phyloP scores from a whole-genome alignment of 2,888 invertebrate genomes.

The Anagyrus pseudococci region DNA sequence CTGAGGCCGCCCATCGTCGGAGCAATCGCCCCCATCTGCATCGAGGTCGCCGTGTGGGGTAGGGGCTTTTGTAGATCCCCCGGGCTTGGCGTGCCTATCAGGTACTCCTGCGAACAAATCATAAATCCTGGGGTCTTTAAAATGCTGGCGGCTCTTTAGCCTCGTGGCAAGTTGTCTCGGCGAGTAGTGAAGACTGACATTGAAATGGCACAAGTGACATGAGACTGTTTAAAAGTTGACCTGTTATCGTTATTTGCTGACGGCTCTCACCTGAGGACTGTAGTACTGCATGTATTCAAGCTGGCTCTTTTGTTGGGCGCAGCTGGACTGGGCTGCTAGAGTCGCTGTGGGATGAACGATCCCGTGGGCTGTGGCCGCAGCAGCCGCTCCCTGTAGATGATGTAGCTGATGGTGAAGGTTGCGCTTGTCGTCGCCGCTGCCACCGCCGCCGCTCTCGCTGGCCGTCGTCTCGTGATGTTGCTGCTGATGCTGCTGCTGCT shows the following conservation, averaged over 20 bases:
- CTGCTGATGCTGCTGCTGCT: slow-evolving; percentile 36
- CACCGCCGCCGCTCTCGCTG: slow-evolving; percentile 51
- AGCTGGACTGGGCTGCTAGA: slow-evolving; percentile 53
- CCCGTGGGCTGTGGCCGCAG: slow-evolving; percentile 49
- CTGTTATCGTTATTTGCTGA: too few relatives aligned
- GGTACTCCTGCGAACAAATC: slow-evolving; percentile 55
- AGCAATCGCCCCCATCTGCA: slow-evolving; percentile 61
- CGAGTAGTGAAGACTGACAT: too few relatives aligned
- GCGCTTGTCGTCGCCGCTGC: slow-evolving; percentile 57
- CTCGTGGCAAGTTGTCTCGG: too few relatives aligned
- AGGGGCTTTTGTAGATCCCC: slow-evolving; percentile 58
- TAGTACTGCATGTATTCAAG: slow-evolving; percentile 61
- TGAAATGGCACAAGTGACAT: too few relatives aligned
- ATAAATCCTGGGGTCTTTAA: too few relatives aligned
- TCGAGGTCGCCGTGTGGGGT: slow-evolving; percentile 59
- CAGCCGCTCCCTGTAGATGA: slow-evolving; percentile 47
- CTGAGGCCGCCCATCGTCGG: slow-evolving; percentile 58
- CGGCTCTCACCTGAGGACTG: slow-evolving; percentile 57
- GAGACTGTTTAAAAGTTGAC: too few relatives aligned
- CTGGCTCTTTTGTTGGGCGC: slow-evolving; percentile 59
- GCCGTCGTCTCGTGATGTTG: slow-evolving; percentile 47
- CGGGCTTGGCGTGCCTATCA: slow-evolving; percentile 57
- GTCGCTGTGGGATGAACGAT: slow-evolving; percentile 58
- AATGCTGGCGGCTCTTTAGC: too few relatives aligned
- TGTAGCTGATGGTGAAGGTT: slow-evolving; percentile 58